A percentile compares a stretch with the other conserved stretches of the same genome.
phyloP scores from a whole-genome alignment of 2,797 vertebrate genomes.

The Australoheros facetus region DNA sequence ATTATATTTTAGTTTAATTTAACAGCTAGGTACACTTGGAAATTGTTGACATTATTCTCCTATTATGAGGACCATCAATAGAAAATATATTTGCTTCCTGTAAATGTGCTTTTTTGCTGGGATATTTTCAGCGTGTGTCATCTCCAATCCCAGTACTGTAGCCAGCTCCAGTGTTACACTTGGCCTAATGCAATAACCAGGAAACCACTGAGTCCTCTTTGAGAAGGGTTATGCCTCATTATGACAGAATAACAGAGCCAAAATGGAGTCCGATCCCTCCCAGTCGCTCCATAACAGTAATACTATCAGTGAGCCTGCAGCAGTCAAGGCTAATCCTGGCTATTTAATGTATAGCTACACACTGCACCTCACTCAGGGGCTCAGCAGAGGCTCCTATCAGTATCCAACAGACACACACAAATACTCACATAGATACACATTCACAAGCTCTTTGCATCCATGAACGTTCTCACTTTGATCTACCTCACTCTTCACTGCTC shows the following conservation, averaged over 20 bases:
- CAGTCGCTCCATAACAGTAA: constrained; percentile 62
- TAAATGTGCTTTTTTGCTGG: not conserved
- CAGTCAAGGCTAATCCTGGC: constrained; percentile 65
- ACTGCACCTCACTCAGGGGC: constrained; percentile 57
- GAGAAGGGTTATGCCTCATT: constrained; percentile 70
- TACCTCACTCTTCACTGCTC: constrained; percentile 8
- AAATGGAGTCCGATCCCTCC: constrained; percentile 60
- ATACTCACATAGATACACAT: constrained; percentile 16
- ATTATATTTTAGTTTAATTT: not conserved
- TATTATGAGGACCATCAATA: not conserved
- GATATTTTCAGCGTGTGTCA: constrained; percentile 4
- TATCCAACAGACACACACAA: constrained; percentile 46
- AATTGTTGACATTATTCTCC: not conserved
- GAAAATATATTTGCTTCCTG: not conserved
- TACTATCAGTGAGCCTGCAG: constrained; percentile 64
- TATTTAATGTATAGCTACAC: constrained; percentile 72
- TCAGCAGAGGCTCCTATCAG: constrained; percentile 61
- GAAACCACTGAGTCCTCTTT: constrained; percentile 51
- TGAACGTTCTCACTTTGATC: constrained; percentile 50
- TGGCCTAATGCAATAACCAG: constrained; percentile 44
- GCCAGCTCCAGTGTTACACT: constrained; percentile 35
- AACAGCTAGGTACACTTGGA: not conserved
- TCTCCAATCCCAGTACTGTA: constrained; percentile 4
- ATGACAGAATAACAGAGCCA: constrained; percentile 64
- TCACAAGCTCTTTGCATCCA: constrained; percentile 25